phyloP scores from a whole-genome alignment of 35 echinoderm and acorn worm genomes.

The Heliocidaris erythrogramma region DNA sequence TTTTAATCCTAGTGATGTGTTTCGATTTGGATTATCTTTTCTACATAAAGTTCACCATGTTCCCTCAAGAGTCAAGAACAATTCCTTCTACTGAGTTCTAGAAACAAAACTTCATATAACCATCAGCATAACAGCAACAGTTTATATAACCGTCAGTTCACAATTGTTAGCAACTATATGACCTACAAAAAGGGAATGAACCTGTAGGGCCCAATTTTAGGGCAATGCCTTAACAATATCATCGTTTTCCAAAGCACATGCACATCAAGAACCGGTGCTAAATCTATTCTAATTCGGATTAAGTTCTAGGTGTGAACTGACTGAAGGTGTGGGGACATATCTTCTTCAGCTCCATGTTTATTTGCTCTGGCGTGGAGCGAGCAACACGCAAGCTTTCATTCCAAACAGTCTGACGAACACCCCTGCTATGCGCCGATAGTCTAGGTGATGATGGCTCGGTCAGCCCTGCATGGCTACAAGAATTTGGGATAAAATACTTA shows the following conservation, averaged over 20 bases:
- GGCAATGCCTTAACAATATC: neutral
- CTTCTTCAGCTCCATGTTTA: neutral
- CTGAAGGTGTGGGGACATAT: neutral
- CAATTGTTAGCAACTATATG: no score
- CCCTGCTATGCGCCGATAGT: neutral
- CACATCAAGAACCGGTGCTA: neutral
- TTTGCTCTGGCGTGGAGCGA: neutral
- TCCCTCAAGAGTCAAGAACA: no score
- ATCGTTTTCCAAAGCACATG: neutral
- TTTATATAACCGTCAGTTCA: no score
- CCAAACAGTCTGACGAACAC: slow-evolving; percentile 2
- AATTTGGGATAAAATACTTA: neutral
- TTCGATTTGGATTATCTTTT: no score
- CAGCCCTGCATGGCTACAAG: neutral
- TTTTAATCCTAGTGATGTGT: no score
- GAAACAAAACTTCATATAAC: no score
- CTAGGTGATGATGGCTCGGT: neutral
- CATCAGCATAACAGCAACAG: no score
- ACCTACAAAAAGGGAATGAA: no score
- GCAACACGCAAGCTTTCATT: neutral
- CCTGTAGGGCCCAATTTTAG: no score
- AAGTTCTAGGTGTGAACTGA: neutral
- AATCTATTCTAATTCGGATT: neutral
- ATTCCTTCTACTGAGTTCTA: no score
- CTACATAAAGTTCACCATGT: no score